Evolutionary conservation across 2,888 invertebrate genomes (phyloP).

Genomic region (Lycaena phlaeas): DNA sequence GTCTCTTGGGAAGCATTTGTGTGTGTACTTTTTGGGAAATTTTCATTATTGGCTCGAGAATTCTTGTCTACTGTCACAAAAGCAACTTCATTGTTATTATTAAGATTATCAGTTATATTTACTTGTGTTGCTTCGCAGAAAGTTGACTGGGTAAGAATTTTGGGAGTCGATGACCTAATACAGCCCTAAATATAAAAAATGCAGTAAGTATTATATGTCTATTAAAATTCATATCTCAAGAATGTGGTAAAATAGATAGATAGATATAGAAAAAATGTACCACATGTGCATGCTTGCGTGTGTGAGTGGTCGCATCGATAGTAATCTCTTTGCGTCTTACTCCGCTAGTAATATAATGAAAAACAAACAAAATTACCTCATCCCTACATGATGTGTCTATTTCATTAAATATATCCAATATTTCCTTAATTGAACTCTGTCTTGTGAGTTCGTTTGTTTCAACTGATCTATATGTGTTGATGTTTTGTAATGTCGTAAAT

Average conservation of each 20-base stretch:
- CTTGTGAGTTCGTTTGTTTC: neutral
- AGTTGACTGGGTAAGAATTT: neutral
- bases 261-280: neutral
- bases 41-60: neutral
- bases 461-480: neutral
- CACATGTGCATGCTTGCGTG: too few species aligned
- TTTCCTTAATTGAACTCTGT: neutral
- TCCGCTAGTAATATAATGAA: neutral
- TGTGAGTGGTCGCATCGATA: too few species aligned
- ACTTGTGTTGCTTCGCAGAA: neutral
- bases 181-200: neutral
- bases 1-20: constrained; percentile 8
- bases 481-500: neutral
- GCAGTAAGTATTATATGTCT: too few species aligned
- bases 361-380: neutral
- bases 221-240: too few species aligned
- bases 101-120: neutral
- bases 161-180: constrained; percentile 6
- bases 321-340: too few species aligned
- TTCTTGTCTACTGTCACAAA: neutral
- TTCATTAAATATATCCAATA: neutral
- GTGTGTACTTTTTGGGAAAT: neutral
- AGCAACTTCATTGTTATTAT: neutral
- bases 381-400: neutral
- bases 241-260: neutral